phyloP scores from a whole-genome alignment of 2,797 vertebrate species.

The Valencia hispanica region DNA sequence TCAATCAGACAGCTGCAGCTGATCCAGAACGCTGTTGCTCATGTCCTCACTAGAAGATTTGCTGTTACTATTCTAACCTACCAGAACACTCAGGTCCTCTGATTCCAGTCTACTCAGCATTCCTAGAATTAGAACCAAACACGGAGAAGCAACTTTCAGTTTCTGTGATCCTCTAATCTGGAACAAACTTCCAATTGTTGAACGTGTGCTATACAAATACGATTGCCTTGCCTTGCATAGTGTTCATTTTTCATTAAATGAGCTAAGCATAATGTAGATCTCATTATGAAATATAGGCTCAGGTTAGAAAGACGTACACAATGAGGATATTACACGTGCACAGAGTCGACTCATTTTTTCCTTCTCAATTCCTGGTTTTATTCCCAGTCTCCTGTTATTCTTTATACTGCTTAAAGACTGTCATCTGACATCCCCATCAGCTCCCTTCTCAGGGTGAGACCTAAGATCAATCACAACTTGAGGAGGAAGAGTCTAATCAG shows the following conservation, averaged over 20 bases:
- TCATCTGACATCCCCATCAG: conserved; percentile 39
- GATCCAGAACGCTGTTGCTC: no score
- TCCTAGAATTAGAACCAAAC: no score
- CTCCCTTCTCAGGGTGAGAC: conserved; percentile 25
- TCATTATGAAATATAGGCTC: not conserved
- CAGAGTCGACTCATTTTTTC: not conserved
- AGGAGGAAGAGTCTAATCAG: conserved; percentile 67
- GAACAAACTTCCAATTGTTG: no score
- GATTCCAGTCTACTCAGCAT: no score
- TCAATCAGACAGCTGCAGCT: no score
- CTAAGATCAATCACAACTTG: conserved; percentile 34
- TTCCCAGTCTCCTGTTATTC: conserved; percentile 1
- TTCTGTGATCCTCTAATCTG: no score
- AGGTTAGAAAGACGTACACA: not conserved
- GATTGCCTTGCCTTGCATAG: no score
- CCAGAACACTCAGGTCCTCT: no score
- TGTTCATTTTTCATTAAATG: not conserved
- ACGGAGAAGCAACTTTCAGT: no score
- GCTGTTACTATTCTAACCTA: no score
- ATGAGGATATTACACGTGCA: not conserved
- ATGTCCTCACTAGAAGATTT: no score
- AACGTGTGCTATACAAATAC: no score
- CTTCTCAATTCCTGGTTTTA: not conserved
- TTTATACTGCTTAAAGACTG: conserved; percentile 7
- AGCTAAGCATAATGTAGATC: not conserved